Evolutionary conservation across 2,113 vertebrate species (phyloP), one percentile per base, ranked within the genome.

Genomic region (Lynx canadensis): DNA sequence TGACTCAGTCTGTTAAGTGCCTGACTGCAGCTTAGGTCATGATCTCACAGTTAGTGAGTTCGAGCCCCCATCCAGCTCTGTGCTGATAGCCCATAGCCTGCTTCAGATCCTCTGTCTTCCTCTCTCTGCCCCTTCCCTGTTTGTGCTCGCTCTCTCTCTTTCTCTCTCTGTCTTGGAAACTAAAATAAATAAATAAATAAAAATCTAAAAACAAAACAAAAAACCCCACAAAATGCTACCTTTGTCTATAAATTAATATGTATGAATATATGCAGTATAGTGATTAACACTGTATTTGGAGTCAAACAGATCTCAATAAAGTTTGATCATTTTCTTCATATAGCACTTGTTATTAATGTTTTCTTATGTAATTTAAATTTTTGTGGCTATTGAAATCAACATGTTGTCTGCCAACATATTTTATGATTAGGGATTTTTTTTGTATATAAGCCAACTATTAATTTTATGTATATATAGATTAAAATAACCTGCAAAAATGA

Each of bases 251-350:
- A 83, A 29, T 65, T 68, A 78, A 38, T 93, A 48, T 50, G 12
- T 36, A 14, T 48, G 23, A 85, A 7, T 71, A 87, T 50, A 63
- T 52, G 8, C 38, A 86, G 38, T 18, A n/a, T 19, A 60, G 13
- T 80, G 66, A 94, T 78, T 55, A 90, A 79, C 33, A 88, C 66
- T 81, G 38, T 85, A 57, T 48, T 86, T 92, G 18, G 48, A 92
- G 36, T 84, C 33, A 95, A 16, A 48, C 66, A 91, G 16, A 74
- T 9, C 31, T 82, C 31, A 57, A 33, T 66, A 55, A 78, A 73
- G 52, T 65, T 55, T 60, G 41, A 68, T 36, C 13, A 82, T 78
- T 90, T 82, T 71, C 38, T 94, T 95, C 16, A 74, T 18, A 21
- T 29, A 31, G 5, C 27, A 7, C 41, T 79, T 94, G 65, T 94